These are phyloP conservation scores for Bergia sp. DNA, from an alignment of 92 coral and sea anemone species.

Conservation along the genomic window DNA sequence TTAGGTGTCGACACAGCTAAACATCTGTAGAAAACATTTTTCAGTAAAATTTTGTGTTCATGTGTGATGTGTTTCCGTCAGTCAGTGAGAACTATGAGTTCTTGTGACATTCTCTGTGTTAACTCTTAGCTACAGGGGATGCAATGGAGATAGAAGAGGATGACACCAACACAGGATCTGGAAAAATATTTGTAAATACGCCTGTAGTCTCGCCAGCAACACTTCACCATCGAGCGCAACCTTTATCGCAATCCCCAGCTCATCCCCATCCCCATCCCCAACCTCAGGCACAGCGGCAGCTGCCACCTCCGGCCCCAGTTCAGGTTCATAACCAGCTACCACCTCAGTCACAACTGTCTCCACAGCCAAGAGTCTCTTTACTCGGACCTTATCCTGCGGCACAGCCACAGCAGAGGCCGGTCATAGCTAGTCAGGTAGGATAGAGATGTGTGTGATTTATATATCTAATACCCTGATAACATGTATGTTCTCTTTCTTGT, in stretches of 20 bases:
- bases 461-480: no score
- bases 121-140: not conserved
- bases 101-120: not conserved
- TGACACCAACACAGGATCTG: conserved; percentile 24
- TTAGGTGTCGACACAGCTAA: no score
- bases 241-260: conserved; percentile 23
- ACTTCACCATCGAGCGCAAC: conserved; percentile 22
- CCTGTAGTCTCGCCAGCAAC: conserved; percentile 25
- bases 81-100: no score
- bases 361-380: conserved; percentile 34
- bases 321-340: conserved; percentile 31
- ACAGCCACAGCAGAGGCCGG: conserved; percentile 39
- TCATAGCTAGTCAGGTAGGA: conserved; percentile 29
- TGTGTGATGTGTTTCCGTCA: no score
- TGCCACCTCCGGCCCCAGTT: conserved; percentile 4
- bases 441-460: no score
- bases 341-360: conserved; percentile 30
- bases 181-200: conserved; percentile 41
- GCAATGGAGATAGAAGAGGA: conserved; percentile 47
- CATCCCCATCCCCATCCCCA: conserved; percentile 37
- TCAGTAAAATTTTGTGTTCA: not conserved
- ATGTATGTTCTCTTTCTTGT: no score
- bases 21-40: no score
- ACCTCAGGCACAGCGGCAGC: conserved; percentile 25
- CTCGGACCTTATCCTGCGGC: conserved; percentile 22